Percentiles rank a stretch among this genome's conserved stretches.
Conservation (phyloP, 2,113 vertebrate genomes). For the Vulpes vulpes region DNA sequence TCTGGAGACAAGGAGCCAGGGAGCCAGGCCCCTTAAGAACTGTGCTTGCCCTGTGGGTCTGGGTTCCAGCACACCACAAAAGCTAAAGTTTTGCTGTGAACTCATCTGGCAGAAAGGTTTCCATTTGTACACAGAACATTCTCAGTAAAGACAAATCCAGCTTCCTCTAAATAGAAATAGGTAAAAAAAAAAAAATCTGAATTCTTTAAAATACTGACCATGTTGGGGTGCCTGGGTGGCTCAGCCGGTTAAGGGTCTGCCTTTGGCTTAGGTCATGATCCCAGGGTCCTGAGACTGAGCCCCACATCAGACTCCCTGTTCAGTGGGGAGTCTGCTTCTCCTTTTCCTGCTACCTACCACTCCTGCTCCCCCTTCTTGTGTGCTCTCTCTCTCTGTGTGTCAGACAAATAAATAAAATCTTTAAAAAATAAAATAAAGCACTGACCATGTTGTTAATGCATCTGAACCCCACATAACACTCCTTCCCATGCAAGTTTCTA, state of each 20-base stretch:
- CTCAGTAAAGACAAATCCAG: slow-evolving; percentile 16
- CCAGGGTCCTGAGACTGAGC: too few relatives aligned
- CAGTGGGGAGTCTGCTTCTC: too few relatives aligned
- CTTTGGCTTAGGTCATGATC: too few relatives aligned
- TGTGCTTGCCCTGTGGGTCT: background rate
- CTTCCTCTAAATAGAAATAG: background rate
- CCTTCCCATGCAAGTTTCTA: background rate
- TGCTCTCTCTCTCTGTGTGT: too few relatives aligned
- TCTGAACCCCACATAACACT: background rate
- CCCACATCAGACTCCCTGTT: too few relatives aligned
- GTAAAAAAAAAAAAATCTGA: background rate
- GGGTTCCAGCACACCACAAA: slow-evolving; percentile 16
- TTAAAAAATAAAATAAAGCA: background rate
- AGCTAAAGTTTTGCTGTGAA: background rate
- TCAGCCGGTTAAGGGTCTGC: too few relatives aligned
- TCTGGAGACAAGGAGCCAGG: background rate
- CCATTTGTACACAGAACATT: slow-evolving; percentile 7
- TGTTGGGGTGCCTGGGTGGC: background rate
- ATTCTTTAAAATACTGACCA: background rate
- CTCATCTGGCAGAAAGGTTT: background rate
- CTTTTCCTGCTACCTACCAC: too few relatives aligned
- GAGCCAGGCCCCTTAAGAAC: background rate
- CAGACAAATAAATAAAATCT: too few relatives aligned
- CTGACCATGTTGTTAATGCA: background rate
- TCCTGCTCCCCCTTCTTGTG: too few relatives aligned